phyloP scores from a whole-genome alignment of 2,797 vertebrate species.

The Trichosurus vulpecula region DNA sequence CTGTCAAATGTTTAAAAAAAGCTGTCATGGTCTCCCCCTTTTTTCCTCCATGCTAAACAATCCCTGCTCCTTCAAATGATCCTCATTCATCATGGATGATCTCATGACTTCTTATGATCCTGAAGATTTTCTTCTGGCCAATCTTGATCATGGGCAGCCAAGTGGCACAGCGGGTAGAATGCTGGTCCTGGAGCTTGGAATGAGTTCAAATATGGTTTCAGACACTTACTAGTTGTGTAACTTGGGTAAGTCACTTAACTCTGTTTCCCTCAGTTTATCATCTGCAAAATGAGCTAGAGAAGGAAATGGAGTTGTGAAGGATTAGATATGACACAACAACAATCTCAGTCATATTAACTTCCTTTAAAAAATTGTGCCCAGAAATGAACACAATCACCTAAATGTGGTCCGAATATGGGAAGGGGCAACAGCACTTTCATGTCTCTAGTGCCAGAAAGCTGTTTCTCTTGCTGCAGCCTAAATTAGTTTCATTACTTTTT shows the following conservation, averaged over 20 bases:
- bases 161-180: neutral
- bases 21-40: neutral
- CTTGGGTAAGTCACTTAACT: neutral
- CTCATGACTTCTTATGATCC: neutral
- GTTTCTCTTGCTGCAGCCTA: neutral
- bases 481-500: neutral
- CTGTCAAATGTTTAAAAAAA: neutral
- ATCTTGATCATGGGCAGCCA: neutral
- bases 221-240: neutral
- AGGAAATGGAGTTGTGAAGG: neutral
- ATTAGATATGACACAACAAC: neutral
- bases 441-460: neutral
- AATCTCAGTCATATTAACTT: neutral
- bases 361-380: neutral
- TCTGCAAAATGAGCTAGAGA: neutral
- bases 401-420: neutral
- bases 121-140: neutral
- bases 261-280: neutral
- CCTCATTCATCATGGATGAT: neutral
- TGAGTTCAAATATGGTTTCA: neutral
- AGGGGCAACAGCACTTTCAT: neutral
- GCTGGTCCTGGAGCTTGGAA: fast-evolving
- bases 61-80: neutral
- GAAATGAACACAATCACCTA: neutral
- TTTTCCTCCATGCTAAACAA: neutral